Evolutionary conservation across 2,113 vertebrate species (phyloP).

Genomic region (Centropus bengalensis): DNA sequence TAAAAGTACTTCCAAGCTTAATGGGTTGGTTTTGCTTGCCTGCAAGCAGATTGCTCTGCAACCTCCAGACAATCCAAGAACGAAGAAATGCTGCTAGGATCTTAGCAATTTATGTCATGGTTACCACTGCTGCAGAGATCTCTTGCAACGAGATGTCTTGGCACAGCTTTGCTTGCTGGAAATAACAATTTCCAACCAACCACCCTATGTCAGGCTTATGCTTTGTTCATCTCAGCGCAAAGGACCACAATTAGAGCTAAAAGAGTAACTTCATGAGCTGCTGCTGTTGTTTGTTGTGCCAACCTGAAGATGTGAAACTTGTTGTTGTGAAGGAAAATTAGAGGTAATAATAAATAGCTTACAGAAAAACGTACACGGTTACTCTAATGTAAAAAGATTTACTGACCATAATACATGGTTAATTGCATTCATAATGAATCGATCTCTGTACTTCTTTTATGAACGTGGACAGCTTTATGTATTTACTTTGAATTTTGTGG

Average conservation of each 20-base stretch:
- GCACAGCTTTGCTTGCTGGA: neutral
- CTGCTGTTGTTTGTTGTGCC: neutral
- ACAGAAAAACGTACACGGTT: constrained; percentile 1
- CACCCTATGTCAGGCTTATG: neutral
- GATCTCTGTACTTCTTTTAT: constrained; percentile 6
- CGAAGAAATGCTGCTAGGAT: neutral
- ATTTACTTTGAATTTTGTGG: constrained; percentile 43
- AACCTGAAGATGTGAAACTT: neutral
- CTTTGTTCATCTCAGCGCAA: accelerated
- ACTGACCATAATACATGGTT: neutral
- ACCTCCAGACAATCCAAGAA: neutral
- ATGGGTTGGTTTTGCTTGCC: neutral
- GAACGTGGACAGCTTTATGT: constrained; percentile 25
- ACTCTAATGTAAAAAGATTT: constrained; percentile 34
- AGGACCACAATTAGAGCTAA: neutral
- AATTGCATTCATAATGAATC: constrained; percentile 39
- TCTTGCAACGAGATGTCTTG: neutral
- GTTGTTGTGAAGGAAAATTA: neutral
- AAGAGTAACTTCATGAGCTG: neutral
- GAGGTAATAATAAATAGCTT: neutral
- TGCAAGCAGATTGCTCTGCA: neutral
- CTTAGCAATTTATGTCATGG: neutral
- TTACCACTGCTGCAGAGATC: neutral
- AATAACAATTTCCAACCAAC: neutral
- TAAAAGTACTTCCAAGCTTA: neutral